Base-by-base conservation (phyloP, 2,797 vertebrate species). In the Mormyrops attenuatus region DNA sequence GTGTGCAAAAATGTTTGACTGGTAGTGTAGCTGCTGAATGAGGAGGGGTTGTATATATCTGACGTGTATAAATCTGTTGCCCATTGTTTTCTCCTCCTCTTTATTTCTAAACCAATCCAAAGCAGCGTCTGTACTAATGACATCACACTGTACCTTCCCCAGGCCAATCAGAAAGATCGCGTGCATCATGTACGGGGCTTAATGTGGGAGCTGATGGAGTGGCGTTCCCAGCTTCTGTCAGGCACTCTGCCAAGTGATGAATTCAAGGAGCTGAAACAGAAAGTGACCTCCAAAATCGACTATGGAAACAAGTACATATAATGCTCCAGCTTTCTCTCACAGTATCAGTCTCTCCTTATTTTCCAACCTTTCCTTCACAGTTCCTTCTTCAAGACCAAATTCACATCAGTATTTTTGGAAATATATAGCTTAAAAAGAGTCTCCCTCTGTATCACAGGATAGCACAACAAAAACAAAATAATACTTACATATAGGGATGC, bases 211-310 rank as follows among this genome's bases (percentile, higher is more conserved):
- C 92, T 99, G 92, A 99, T 99, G 96, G 98, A 99, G 94, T 99
- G 99, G 99, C 94, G 98, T 22, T 98, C 98, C 0, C 99, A 99
- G 95, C 98, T 99, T n/a, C 96, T 99, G 3, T 99, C 99, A 0
- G 99, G 99, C 88, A 99, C 99, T 0, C 91, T 99, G 93, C 99
- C 98, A 6, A 98, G 97, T 88, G 99, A 99, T 1, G 98, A 99
- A 92, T 97, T 99, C 92, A 99, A 99, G 93, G 98, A 99, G 91
- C 96, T 99, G 84, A 99, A 99, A 92, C 98, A 99, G 95, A 99
- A 99, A 96, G 97, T 99, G 93, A 99, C 98, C 0, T 99, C 98
- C 88, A 99, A 97, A 96, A 99, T 99, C 50, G 99, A 99, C 94
- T 99, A 99, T 1, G 99, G 98, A 60, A 99, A 99, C 95, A 99